Evolutionary conservation across 2,113 vertebrate species (phyloP).

Genomic region (Upupa epops): DNA sequence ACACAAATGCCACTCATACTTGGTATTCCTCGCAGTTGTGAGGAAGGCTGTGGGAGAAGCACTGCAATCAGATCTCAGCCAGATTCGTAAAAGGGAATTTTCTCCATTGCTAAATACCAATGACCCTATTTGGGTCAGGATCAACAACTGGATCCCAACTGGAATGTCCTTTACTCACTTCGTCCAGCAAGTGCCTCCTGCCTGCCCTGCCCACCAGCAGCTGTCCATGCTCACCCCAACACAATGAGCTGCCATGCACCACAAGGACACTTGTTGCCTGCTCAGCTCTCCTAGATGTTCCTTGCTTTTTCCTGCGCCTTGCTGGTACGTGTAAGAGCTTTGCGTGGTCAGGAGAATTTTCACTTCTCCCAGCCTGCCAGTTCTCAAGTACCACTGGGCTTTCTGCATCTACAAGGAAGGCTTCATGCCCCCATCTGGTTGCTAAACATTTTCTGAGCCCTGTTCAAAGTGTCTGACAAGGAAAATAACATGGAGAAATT

Average conservation of each 20-base stretch:
- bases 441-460: neutral
- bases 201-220: neutral
- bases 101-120: constrained; percentile 54
- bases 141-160: constrained; percentile 49
- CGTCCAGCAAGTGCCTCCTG: neutral
- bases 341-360: neutral
- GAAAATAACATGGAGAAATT: neutral
- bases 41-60: constrained; percentile 57
- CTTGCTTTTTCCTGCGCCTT: neutral
- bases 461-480: neutral
- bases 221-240: neutral
- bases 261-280: neutral
- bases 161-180: neutral
- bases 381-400: neutral
- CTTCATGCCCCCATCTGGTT: neutral
- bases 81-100: constrained; percentile 57
- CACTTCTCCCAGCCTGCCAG: neutral
- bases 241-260: rapidly evolving
- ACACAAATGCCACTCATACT: constrained; percentile 62
- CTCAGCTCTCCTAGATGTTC: neutral
- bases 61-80: constrained; percentile 33
- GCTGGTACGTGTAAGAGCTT: neutral
- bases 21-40: constrained; percentile 59
- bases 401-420: too few species aligned
- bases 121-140: constrained; percentile 58